A percentile compares a stretch with the other conserved stretches of the same genome.
phyloP scores from a whole-genome alignment of 2,797 vertebrate species.

The Bovichtus diacanthus region DNA sequence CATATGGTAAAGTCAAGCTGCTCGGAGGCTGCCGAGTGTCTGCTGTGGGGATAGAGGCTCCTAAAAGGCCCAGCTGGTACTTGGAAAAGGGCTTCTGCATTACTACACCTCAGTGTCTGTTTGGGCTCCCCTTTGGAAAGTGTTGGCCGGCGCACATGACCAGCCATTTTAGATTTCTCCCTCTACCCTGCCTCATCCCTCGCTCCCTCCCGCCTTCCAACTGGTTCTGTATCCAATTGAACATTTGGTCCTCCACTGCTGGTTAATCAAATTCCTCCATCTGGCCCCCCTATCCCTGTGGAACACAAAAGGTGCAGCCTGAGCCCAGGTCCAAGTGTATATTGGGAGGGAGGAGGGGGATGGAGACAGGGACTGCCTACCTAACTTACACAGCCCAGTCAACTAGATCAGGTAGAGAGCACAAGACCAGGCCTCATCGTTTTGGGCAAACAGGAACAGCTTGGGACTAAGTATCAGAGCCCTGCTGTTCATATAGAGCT shows the following conservation, averaged over 20 bases:
- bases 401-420: slow-evolving; percentile 88
- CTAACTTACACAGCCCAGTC: slow-evolving; percentile 94
- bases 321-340: slow-evolving; percentile 98
- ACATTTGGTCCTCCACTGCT: slow-evolving; percentile 99
- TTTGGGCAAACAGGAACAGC: slow-evolving; percentile 83
- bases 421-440: slow-evolving; percentile 77
- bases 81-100: slow-evolving; percentile 99
- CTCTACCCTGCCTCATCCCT: slow-evolving; percentile 94
- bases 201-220: slow-evolving; percentile 95
- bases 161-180: slow-evolving; percentile 99
- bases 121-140: slow-evolving; percentile 98
- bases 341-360: slow-evolving; percentile 91
- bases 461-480: slow-evolving; percentile 82
- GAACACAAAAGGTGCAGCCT: slow-evolving; percentile 98
- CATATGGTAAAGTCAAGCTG: slow-evolving; percentile 99
- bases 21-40: slow-evolving; percentile 98
- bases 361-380: slow-evolving; percentile 92
- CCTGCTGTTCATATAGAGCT: slow-evolving; percentile 83
- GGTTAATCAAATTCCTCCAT: slow-evolving; percentile 99
- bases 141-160: slow-evolving; percentile 96
- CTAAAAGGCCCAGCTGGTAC: slow-evolving; percentile 99
- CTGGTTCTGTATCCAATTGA: slow-evolving; percentile 99
- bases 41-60: slow-evolving; percentile 98
- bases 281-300: slow-evolving; percentile 95
- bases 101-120: slow-evolving; percentile 99